These are phyloP conservation scores for Mycalesis mineus DNA, from an alignment of 2,888 invertebrate species.

Conservation along the genomic window DNA sequence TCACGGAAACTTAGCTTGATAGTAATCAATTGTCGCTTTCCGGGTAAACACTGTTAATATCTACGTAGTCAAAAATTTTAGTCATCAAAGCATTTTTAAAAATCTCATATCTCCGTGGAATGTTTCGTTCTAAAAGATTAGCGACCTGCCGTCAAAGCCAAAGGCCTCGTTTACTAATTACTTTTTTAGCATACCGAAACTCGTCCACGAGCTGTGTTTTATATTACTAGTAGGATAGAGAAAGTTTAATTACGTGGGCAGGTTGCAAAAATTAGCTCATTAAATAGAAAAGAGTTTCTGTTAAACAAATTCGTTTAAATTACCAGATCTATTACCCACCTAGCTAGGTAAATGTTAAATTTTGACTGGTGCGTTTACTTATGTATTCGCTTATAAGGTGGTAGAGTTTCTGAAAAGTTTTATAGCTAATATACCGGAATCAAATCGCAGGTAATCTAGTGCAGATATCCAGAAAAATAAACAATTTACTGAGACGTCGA, in stretches of 20 bases:
- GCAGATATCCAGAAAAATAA: no score
- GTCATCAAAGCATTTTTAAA: neutral
- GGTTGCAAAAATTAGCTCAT: neutral
- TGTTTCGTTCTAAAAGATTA: conserved; percentile 6
- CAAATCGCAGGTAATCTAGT: no score
- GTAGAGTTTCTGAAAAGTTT: no score
- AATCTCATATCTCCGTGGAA: neutral
- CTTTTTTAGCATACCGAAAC: conserved; percentile 11
- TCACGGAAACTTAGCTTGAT: no score
- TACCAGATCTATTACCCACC: neutral
- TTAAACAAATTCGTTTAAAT: neutral
- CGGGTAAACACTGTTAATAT: neutral
- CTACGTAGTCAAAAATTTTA: neutral
- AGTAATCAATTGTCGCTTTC: no score
- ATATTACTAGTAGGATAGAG: neutral
- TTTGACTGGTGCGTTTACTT: no score
- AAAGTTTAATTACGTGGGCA: neutral
- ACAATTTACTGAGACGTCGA: neutral
- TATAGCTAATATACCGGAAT: no score
- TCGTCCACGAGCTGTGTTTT: neutral
- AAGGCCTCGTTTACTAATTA: conserved; percentile 14
- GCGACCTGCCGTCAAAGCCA: conserved; percentile 10
- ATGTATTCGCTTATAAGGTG: no score
- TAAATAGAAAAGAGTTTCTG: neutral
- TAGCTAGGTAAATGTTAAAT: no score